These are phyloP conservation scores for Lophotriccus pileatus DNA, from an alignment of 2,797 vertebrate genomes.

Conservation along the genomic window DNA sequence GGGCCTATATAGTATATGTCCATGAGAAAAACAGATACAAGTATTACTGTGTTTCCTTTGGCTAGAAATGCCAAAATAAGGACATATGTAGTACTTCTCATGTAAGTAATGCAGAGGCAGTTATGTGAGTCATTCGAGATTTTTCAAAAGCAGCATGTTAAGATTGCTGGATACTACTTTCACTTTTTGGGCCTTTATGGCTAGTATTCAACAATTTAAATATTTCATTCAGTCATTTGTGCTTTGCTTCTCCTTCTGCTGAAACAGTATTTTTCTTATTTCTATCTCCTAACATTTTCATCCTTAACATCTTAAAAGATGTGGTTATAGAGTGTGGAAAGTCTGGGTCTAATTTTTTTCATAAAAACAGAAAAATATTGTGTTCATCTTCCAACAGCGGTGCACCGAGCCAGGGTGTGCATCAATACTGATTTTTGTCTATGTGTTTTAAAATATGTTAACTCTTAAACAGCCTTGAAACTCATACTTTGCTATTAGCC, in stretches of 20 bases:
- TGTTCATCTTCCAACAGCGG: background rate
- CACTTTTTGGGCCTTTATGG: background rate
- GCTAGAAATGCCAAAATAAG: background rate
- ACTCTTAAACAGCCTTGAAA: background rate
- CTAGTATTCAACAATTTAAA: background rate
- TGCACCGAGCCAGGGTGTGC: background rate
- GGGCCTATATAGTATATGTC: accelerated
- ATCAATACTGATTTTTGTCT: background rate
- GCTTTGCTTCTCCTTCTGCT: background rate
- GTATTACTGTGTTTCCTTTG: background rate
- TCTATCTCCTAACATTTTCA: background rate
- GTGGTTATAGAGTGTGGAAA: background rate
- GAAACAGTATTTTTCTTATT: background rate
- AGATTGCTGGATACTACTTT: background rate
- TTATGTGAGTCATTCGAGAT: background rate
- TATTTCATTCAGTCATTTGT: background rate
- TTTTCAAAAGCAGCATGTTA: background rate
- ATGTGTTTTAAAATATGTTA: background rate
- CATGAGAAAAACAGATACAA: background rate
- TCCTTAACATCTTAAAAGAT: background rate
- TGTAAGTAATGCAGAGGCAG: background rate
- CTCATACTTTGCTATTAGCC: background rate
- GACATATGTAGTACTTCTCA: background rate
- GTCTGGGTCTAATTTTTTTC: background rate
- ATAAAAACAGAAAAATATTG: background rate